These are phyloP conservation scores for Babylonia areolata DNA, from an alignment of 1,140 invertebrate genomes.

Conservation along the genomic window DNA sequence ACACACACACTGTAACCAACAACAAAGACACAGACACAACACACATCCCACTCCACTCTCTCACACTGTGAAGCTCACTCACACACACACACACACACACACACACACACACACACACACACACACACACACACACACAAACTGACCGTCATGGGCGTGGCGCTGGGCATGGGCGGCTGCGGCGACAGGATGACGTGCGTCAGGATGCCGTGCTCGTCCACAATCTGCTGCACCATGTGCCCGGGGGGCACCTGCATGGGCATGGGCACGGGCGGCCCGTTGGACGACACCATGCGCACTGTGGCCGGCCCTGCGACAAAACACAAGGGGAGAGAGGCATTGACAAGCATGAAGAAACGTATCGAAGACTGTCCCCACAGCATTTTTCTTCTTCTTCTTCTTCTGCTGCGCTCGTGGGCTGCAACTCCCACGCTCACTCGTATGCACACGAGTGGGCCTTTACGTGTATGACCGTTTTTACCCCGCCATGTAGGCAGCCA, in stretches of 20 bases:
- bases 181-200: constrained; percentile 89
- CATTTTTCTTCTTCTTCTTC: too few species aligned
- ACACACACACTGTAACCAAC: too few species aligned
- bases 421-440: not conserved
- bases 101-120: constrained; percentile 65
- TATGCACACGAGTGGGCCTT: not conserved
- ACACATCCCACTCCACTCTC: too few species aligned
- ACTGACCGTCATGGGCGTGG: constrained; percentile 70
- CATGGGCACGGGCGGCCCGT: constrained; percentile 86
- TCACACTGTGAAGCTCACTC: too few species aligned
- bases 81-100: not conserved
- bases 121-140: too few species aligned
- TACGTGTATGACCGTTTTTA: not conserved
- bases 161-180: constrained; percentile 77
- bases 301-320: constrained; percentile 82
- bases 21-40: too few species aligned
- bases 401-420: too few species aligned
- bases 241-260: constrained; percentile 92
- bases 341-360: not conserved
- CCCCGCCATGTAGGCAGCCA: too few species aligned
- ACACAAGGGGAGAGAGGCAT: constrained; percentile 31
- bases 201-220: constrained; percentile 89
- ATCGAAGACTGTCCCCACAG: not conserved
- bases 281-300: constrained; percentile 89
- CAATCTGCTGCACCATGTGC: constrained; percentile 91